phyloP scores from a whole-genome alignment of 2,797 vertebrate genomes.

The Lindbergichthys nudifrons region DNA sequence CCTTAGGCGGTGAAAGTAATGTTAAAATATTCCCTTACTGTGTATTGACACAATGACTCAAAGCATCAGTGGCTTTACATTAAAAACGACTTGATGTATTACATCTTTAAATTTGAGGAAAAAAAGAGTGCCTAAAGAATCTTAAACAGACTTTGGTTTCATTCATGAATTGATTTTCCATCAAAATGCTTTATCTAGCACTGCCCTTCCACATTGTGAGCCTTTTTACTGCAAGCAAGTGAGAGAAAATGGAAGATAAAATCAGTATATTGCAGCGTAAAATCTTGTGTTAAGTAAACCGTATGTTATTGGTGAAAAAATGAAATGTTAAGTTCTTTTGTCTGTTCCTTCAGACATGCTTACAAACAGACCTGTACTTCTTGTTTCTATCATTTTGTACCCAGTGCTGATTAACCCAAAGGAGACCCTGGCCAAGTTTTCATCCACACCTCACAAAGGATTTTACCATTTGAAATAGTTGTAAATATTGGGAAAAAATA shows the following conservation, averaged over 20 bases:
- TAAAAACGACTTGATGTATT: constrained; percentile 12
- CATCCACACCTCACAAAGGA: constrained; percentile 43
- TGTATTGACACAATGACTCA: constrained; percentile 23
- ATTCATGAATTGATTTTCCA: constrained; percentile 33
- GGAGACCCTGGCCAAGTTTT: constrained; percentile 52
- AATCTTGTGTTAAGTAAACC: constrained; percentile 8
- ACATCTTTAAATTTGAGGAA: constrained; percentile 7
- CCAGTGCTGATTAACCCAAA: constrained; percentile 71
- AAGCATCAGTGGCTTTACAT: constrained; percentile 28
- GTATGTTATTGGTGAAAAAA: constrained; percentile 15
- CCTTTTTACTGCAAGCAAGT: constrained; percentile 49
- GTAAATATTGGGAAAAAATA: constrained; percentile 76
- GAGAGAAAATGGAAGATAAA: constrained; percentile 19
- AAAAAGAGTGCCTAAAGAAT: constrained; percentile 43
- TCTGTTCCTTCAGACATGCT: constrained; percentile 16
- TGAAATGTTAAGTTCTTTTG: constrained; percentile 10
- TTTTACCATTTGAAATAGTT: constrained; percentile 55
- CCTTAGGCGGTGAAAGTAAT: constrained; percentile 6
- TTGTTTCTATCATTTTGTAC: constrained; percentile 50
- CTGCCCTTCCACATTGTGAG: constrained; percentile 44
- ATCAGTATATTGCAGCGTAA: constrained; percentile 42
- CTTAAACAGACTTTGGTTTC: constrained; percentile 28
- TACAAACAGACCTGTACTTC: constrained; percentile 24
- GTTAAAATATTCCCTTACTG: constrained; percentile 27
- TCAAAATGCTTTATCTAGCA: constrained; percentile 43